Evolutionary conservation across 2,888 invertebrate genomes (phyloP).

Genomic region (Diarsia mendica): DNA sequence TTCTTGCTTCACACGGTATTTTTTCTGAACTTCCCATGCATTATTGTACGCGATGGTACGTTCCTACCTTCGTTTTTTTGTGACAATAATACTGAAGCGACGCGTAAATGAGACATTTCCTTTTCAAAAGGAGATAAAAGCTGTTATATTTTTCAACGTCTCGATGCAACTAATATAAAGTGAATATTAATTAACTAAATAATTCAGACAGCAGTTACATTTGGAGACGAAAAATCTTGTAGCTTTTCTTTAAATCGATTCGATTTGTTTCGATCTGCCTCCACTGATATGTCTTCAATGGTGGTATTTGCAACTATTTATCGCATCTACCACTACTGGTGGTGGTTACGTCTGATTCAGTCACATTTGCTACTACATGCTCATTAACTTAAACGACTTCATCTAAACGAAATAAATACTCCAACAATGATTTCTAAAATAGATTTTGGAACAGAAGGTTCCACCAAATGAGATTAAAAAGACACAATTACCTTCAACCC

Average conservation of each 20-base stretch:
- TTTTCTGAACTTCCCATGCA: no score
- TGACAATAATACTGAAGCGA: conserved; percentile 66
- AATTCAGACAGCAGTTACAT: conserved; percentile 16
- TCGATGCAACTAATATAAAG: conserved; percentile 52
- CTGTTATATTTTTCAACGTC: conserved; percentile 75
- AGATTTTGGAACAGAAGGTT: no score
- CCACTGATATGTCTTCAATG: no score
- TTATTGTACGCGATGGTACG: no score
- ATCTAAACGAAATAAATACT: no score
- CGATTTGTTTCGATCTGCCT: no score
- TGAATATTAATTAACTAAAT: conserved; percentile 37
- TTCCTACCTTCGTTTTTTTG: conserved; percentile 44
- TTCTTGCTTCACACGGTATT: no score
- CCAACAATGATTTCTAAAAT: no score
- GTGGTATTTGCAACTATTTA: no score
- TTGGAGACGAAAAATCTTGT: conserved; percentile 6
- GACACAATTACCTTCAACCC: neutral
- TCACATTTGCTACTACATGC: no score
- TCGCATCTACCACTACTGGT: no score
- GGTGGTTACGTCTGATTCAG: no score
- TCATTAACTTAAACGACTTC: neutral
- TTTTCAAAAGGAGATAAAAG: conserved; percentile 79
- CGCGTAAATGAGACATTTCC: conserved; percentile 80
- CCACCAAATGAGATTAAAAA: neutral
- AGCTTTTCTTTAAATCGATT: neutral